These are phyloP conservation scores for Bombus waltoni DNA, from an alignment of 1,140 invertebrate genomes.

Conservation along the genomic window DNA sequence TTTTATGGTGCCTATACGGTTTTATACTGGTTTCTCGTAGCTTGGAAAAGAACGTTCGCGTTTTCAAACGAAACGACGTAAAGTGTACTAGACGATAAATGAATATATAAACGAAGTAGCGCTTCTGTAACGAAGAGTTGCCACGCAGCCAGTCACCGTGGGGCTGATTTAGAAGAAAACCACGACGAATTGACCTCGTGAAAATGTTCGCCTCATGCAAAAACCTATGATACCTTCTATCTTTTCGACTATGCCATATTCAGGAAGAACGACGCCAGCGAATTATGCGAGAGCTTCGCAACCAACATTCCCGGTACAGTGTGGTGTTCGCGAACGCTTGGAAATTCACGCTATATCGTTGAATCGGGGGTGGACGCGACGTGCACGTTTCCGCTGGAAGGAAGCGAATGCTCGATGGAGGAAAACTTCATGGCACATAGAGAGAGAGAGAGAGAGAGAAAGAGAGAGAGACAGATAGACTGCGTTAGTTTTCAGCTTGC, in stretches of 20 bases:
- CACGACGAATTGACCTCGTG: slow-evolving; percentile 8
- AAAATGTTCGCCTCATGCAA: slow-evolving; percentile 17
- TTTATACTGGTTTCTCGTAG: no score
- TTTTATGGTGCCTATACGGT: no score
- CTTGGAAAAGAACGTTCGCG: background rate
- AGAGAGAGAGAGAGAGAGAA: background rate
- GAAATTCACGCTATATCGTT: slow-evolving; percentile 16
- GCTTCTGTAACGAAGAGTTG: slow-evolving; percentile 43
- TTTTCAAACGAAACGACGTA: slow-evolving; percentile 58
- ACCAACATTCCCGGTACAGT: slow-evolving; percentile 15
- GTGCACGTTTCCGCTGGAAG: slow-evolving; percentile 25
- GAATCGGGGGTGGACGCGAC: background rate
- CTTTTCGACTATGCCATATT: slow-evolving; percentile 54
- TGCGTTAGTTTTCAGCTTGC: background rate
- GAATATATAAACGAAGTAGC: background rate
- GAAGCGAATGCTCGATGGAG: slow-evolving; percentile 34
- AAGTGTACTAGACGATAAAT: slow-evolving; percentile 48
- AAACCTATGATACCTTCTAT: slow-evolving; percentile 10
- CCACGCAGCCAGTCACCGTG: background rate
- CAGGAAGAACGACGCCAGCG: slow-evolving; percentile 44
- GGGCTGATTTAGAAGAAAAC: slow-evolving; percentile 41
- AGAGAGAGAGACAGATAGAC: background rate
- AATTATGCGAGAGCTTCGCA: slow-evolving; percentile 65
- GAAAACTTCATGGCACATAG: background rate
- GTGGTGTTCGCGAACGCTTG: slow-evolving; percentile 1